Conservation (phyloP, 2,797 vertebrate species). For the Hippoglossus hippoglossus region DNA sequence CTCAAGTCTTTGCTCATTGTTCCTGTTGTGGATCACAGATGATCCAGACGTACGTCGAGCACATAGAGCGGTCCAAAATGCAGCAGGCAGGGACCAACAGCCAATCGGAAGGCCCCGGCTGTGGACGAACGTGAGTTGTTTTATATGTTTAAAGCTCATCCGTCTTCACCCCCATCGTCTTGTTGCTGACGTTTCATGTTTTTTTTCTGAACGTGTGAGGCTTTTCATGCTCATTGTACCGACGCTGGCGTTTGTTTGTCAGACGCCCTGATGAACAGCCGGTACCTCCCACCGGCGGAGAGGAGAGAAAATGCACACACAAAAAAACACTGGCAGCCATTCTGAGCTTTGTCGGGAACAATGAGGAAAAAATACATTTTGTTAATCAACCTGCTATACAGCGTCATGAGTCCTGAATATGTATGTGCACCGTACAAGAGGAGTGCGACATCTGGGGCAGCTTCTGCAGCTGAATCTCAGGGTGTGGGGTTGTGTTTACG, state of each 20-base stretch:
- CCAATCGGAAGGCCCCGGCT: constrained; percentile 90
- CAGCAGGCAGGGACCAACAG: constrained; percentile 91
- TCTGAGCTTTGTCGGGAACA: too few species aligned
- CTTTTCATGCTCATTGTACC: constrained; percentile 19
- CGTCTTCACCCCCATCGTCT: constrained; percentile 10
- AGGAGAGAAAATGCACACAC: background rate
- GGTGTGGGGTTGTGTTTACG: constrained; percentile 1
- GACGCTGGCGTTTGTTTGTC: constrained; percentile 2
- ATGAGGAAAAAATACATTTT: too few species aligned
- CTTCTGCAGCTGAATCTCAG: constrained; percentile 25
- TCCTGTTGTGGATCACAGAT: constrained; percentile 83
- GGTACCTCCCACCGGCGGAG: constrained; percentile 1
- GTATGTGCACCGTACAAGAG: constrained; percentile 5
- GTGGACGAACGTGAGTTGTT: constrained; percentile 90
- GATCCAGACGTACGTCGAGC: constrained; percentile 98
- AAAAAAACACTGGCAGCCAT: too few species aligned
- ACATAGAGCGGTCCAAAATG: constrained; percentile 96
- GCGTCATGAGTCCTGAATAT: constrained; percentile 4
- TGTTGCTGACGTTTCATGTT: constrained; percentile 36
- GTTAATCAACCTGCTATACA: background rate
- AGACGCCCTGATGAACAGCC: constrained; percentile 33
- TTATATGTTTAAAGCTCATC: background rate
- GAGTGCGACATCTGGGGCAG: constrained; percentile 43
- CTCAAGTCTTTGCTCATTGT: background rate
- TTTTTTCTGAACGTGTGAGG: constrained; percentile 11